Percentiles rank a stretch among this genome's conserved stretches.
Conservation (phyloP, 2,113 vertebrate species). For the Phycodurus eques region DNA sequence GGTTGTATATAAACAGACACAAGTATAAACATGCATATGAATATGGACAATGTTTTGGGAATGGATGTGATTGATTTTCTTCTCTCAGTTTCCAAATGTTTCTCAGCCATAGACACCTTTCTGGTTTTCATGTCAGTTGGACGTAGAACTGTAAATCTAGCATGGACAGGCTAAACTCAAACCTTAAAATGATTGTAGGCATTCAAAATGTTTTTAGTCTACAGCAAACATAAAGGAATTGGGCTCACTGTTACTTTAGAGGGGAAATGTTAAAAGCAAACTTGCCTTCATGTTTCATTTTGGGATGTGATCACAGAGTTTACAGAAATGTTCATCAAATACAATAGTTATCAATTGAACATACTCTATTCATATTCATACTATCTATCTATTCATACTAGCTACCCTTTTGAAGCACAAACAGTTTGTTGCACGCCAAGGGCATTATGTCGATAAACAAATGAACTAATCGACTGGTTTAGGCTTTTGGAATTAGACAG, state of each 20-base stretch:
- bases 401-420: slow-evolving; percentile 4
- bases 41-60: too few relatives aligned
- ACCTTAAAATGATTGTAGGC: too few relatives aligned
- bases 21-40: too few relatives aligned
- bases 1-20: too few relatives aligned
- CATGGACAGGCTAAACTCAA: slow-evolving; percentile 1
- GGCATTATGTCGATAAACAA: not conserved
- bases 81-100: slow-evolving; percentile 41
- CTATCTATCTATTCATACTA: not conserved
- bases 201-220: slow-evolving; percentile 12
- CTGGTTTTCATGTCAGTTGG: slow-evolving; percentile 41
- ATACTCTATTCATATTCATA: not conserved
- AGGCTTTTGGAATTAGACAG: slow-evolving; percentile 9
- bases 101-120: slow-evolving; percentile 48
- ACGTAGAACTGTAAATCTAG: not conserved
- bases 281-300: not conserved
- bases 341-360: not conserved
- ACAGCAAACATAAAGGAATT: not conserved
- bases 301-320: not conserved
- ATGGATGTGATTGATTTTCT: not conserved
- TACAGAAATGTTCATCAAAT: not conserved
- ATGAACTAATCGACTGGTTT: not conserved
- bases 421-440: not conserved
- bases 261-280: not conserved
- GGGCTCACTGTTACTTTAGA: not conserved